Evolutionary conservation across 2,888 invertebrate genomes (phyloP).

Genomic region (Dicranocentrus wangi): DNA sequence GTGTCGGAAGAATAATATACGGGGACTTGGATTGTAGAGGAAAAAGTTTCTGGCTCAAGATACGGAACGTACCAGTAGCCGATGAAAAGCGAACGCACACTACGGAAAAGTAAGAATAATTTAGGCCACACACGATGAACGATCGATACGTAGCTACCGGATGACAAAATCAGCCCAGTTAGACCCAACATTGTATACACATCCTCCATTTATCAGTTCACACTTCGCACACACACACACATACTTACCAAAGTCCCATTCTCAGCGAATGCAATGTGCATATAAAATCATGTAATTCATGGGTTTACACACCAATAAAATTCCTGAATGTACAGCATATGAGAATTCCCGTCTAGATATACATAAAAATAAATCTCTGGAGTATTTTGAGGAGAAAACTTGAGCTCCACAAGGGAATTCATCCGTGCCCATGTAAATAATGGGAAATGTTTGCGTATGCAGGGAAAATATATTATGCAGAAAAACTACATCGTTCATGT

Average conservation of each 20-base stretch:
- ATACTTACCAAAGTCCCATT: not conserved
- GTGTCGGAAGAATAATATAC: conserved; percentile 15
- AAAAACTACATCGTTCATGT: conserved; percentile 1
- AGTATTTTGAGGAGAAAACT: conserved; percentile 7
- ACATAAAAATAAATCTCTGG: conserved; percentile 30
- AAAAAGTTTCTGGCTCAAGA: conserved; percentile 34
- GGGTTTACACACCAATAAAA: conserved; percentile 22
- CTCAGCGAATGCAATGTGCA: conserved; percentile 20
- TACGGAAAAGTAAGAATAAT: conserved; percentile 67
- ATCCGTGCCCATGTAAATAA: not conserved
- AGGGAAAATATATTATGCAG: not conserved
- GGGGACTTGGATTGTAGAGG: not conserved
- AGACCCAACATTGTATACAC: conserved; percentile 31
- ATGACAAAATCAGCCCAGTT: conserved; percentile 66
- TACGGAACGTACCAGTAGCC: conserved; percentile 55
- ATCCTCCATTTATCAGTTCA: conserved; percentile 51
- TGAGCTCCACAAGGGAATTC: not conserved
- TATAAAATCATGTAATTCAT: conserved; percentile 24
- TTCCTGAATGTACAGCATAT: conserved; percentile 9
- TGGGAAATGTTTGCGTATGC: not conserved
- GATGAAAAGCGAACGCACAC: conserved; percentile 67
- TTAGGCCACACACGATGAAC: conserved; percentile 67
- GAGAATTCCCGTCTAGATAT: conserved; percentile 1
- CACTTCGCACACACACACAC: conserved; percentile 32
- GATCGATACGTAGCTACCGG: conserved; percentile 66